A percentile compares a stretch with the other conserved stretches of the same genome.
These are phyloP conservation scores for Pitangus sulphuratus DNA, from an alignment of 2,797 vertebrate genomes.

Conservation along the genomic window DNA sequence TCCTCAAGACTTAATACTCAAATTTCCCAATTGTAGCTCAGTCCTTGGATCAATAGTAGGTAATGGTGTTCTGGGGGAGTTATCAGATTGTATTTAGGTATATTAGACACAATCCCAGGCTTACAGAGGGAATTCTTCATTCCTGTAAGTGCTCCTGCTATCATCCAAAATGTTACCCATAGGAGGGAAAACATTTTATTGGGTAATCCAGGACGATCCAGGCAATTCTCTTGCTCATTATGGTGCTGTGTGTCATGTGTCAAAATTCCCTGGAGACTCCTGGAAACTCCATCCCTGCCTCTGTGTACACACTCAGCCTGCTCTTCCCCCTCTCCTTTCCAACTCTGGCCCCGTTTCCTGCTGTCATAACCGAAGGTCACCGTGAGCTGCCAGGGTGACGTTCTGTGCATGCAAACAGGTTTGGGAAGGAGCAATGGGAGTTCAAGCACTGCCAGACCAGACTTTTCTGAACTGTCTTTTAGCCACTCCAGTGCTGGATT, in stretches of 20 bases:
- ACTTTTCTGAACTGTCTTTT: neutral
- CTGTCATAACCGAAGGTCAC: neutral
- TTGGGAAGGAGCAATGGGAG: neutral
- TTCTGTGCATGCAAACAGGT: neutral
- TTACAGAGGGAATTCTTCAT: neutral
- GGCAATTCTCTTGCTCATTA: neutral
- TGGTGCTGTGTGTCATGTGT: neutral
- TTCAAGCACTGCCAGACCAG: neutral
- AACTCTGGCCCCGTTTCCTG: fast-evolving
- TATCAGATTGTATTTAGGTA: neutral
- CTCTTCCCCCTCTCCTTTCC: neutral
- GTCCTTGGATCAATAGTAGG: neutral
- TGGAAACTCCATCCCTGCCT: neutral
- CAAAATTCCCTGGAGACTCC: neutral
- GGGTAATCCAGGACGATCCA: neutral
- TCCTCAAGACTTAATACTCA: neutral
- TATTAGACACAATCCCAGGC: neutral
- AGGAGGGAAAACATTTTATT: neutral
- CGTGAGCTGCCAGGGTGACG: neutral
- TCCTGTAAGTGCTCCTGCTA: neutral
- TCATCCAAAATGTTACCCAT: neutral
- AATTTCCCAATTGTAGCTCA: neutral
- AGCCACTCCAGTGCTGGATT: neutral
- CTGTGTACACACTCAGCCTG: neutral
- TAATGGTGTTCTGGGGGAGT: neutral